Conservation (phyloP, 2,113 vertebrate genomes). For the Clarias magur region DNA sequence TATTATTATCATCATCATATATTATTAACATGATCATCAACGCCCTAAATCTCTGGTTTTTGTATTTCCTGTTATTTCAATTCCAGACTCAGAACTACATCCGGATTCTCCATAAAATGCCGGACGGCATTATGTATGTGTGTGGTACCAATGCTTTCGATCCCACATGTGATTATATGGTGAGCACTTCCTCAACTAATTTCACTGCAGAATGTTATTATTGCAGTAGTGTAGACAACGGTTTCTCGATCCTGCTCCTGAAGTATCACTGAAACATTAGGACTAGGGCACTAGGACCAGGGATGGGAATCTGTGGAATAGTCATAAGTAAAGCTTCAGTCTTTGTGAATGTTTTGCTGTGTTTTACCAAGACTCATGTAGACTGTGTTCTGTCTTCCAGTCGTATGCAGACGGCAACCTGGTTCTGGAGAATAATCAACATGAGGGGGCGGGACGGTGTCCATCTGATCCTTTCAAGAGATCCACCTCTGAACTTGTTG, state of each 20-base stretch:
- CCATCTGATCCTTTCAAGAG: conserved; percentile 50
- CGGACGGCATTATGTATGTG: conserved; percentile 64
- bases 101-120: conserved; percentile 68
- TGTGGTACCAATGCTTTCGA: too few species aligned
- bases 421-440: conserved; percentile 57
- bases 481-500: conserved; percentile 71
- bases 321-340: neutral
- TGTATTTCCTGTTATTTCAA: neutral
- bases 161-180: conserved; percentile 63
- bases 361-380: neutral
- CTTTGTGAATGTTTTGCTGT: neutral
- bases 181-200: conserved; percentile 57
- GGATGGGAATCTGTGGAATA: too few species aligned
- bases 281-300: too few species aligned
- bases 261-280: too few species aligned
- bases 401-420: conserved; percentile 60
- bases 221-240: neutral
- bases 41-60: neutral
- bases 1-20: too few species aligned
- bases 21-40: too few species aligned
- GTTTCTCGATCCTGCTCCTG: too few species aligned
- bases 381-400: conserved; percentile 52
- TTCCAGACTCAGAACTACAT: conserved; percentile 77
- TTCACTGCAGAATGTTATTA: too few species aligned
- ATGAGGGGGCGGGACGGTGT: conserved; percentile 74